Evolutionary conservation across 2,113 vertebrate species (phyloP).

Genomic region (Ophiodon elongatus): DNA sequence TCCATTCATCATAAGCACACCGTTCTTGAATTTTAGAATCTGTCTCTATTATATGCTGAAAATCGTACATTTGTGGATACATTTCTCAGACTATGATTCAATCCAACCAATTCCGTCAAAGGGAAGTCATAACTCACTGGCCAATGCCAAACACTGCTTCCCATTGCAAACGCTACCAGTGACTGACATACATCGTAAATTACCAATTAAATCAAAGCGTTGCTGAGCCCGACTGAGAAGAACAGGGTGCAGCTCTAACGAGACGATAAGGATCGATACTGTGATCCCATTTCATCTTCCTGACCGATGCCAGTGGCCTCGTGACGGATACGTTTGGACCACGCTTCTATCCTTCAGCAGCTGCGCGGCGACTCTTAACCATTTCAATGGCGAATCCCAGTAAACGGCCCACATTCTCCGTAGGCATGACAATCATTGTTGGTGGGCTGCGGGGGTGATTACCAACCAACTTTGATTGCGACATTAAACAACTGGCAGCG

Average conservation of each 20-base stretch:
- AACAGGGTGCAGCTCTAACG: not conserved
- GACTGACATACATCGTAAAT: not conserved
- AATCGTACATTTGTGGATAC: not conserved
- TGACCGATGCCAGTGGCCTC: not conserved
- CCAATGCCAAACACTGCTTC: not conserved
- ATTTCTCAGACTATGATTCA: not conserved
- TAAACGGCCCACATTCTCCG: not conserved
- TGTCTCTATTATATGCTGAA: not conserved
- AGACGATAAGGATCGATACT: not conserved
- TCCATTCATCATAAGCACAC: not conserved
- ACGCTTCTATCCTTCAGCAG: not conserved
- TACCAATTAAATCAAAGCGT: not conserved
- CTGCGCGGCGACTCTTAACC: not conserved
- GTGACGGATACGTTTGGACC: not conserved
- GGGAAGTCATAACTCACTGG: not conserved
- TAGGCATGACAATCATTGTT: not conserved
- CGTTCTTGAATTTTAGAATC: not conserved
- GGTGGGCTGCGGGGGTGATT: not conserved
- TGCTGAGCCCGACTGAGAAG: not conserved
- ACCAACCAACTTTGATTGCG: not conserved
- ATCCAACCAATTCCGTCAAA: not conserved
- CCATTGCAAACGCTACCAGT: not conserved
- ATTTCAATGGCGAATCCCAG: not conserved
- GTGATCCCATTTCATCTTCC: not conserved
- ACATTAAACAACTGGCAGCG: not conserved